phyloP scores from a whole-genome alignment of 2,797 vertebrate genomes.

The Gadopsis bispinosus region DNA sequence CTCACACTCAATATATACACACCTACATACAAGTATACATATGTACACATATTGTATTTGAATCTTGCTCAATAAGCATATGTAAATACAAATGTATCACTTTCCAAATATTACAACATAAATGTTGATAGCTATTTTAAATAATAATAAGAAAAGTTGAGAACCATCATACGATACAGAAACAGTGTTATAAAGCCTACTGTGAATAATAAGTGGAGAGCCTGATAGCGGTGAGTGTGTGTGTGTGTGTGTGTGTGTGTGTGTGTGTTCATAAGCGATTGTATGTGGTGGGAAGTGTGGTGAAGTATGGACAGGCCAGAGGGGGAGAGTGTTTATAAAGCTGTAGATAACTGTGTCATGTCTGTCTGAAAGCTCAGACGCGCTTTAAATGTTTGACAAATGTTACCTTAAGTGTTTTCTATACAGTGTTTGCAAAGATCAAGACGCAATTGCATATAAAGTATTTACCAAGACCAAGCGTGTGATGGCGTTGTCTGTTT shows the following conservation, averaged over 20 bases:
- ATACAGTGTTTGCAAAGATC: slow-evolving; percentile 89
- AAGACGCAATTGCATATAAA: slow-evolving; percentile 86
- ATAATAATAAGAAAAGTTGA: slow-evolving; percentile 73
- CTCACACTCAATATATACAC: slow-evolving; percentile 59
- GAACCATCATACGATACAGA: slow-evolving; percentile 73
- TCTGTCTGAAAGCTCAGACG: slow-evolving; percentile 82
- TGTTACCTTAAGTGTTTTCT: slow-evolving; percentile 85
- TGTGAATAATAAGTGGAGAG: slow-evolving; percentile 82
- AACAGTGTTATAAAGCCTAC: slow-evolving; percentile 85
- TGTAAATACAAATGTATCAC: slow-evolving; percentile 87
- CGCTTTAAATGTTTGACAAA: slow-evolving; percentile 85
- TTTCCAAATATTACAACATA: slow-evolving; percentile 85
- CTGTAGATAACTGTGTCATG: slow-evolving; percentile 83
- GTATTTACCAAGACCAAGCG: slow-evolving; percentile 79
- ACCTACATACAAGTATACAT: slow-evolving; percentile 64
- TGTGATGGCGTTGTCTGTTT: slow-evolving; percentile 68
- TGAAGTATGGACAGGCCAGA: slow-evolving; percentile 52
- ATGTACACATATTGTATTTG: slow-evolving; percentile 82
- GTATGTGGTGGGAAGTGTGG: slow-evolving; percentile 34
- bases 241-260: slow-evolving; percentile 33
- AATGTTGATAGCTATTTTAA: slow-evolving; percentile 84
- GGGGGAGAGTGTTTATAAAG: slow-evolving; percentile 74
- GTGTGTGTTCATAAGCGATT: slow-evolving; percentile 35
- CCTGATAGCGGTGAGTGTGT: slow-evolving; percentile 61
- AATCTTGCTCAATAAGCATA: slow-evolving; percentile 83